Percentiles rank a stretch among this genome's conserved stretches.
phyloP scores from a whole-genome alignment of 2,113 vertebrate species.

The Saiga tatarica region DNA sequence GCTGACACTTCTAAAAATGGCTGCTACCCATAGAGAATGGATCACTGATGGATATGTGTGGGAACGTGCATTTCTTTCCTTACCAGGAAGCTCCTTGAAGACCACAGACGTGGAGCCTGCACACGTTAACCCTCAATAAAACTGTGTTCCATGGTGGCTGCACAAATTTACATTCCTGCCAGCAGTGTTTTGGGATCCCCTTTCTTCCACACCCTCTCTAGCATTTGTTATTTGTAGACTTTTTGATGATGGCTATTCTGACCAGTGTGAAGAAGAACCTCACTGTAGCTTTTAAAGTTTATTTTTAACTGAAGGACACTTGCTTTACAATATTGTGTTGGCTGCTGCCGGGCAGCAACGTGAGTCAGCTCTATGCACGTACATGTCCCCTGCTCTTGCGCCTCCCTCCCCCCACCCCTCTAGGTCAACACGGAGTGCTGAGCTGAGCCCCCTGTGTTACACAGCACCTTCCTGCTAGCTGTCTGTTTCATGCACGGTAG shows the following conservation, averaged over 20 bases:
- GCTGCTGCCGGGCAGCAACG: not conserved
- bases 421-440: not conserved
- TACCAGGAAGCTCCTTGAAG: too few relatives aligned
- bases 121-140: too few relatives aligned
- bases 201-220: not conserved
- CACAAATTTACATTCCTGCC: not conserved
- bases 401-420: not conserved
- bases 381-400: fast-evolving
- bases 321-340: not conserved
- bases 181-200: not conserved
- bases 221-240: not conserved
- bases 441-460: not conserved
- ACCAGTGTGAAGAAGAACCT: not conserved
- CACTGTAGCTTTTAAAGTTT: not conserved
- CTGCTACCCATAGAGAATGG: not conserved
- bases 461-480: not conserved
- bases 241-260: not conserved
- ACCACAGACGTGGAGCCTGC: too few relatives aligned
- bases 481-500: not conserved
- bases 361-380: not conserved
- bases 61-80: too few relatives aligned
- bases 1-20: not conserved
- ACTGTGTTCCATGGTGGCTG: not conserved
- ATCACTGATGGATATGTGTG: not conserved
- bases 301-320: not conserved